Conservation (phyloP, 2,797 vertebrate genomes). For the Melanotaenia parkinsoni region DNA sequence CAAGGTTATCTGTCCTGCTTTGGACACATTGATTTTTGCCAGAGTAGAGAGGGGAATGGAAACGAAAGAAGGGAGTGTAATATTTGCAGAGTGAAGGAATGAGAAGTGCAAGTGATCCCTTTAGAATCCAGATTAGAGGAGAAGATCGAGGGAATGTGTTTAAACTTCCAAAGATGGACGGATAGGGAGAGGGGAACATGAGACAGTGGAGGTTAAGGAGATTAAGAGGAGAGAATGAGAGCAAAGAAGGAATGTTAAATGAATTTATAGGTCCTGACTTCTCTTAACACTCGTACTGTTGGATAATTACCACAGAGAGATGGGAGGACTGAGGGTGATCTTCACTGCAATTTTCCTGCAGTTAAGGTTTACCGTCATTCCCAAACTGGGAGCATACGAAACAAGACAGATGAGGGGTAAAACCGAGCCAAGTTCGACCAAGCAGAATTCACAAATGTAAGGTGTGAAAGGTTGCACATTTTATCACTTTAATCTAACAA, state of each 20-base stretch:
- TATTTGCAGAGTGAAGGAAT: conserved; percentile 71
- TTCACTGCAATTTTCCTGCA: neutral
- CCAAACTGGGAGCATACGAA: conserved; percentile 1
- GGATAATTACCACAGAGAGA: conserved; percentile 26
- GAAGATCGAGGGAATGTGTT: conserved; percentile 56
- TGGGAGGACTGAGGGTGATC: conserved; percentile 33
- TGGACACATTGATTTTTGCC: conserved; percentile 76
- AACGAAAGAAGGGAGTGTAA: conserved; percentile 65
- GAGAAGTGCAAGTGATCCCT: conserved; percentile 60
- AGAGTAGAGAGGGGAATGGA: conserved; percentile 50
- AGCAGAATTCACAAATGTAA: neutral
- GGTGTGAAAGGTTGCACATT: conserved; percentile 8
- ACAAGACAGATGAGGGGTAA: conserved; percentile 11
- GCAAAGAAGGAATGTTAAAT: conserved; percentile 66
- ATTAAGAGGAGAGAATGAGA: conserved; percentile 58
- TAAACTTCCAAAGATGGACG: conserved; percentile 46
- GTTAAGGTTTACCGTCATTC: neutral
- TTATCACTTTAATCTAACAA: conserved; percentile 9
- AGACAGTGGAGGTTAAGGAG: conserved; percentile 56
- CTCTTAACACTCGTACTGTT: conserved; percentile 33
- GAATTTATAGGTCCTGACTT: conserved; percentile 60
- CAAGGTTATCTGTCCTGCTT: conserved; percentile 79
- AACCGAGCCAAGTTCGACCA: neutral
- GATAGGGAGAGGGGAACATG: conserved; percentile 17
- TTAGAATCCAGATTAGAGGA: conserved; percentile 73